Percentiles rank a stretch among this genome's conserved stretches.
Conservation (phyloP, 1,140 invertebrate genomes). For the Bradysia coprophila region DNA sequence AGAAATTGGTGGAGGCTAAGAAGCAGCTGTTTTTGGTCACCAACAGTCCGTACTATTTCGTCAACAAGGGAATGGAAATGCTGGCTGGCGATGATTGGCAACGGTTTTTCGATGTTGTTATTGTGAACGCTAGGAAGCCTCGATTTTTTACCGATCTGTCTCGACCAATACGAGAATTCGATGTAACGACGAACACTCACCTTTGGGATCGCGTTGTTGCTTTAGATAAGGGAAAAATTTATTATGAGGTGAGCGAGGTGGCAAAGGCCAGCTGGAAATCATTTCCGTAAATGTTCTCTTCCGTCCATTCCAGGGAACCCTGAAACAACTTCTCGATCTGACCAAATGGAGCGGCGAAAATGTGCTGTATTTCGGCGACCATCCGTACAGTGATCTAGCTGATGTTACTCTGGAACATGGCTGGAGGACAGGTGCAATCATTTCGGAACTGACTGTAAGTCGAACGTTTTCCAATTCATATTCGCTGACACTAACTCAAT, state of each 20-base stretch:
- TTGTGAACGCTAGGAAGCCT: constrained; percentile 89
- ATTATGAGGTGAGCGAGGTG: constrained; percentile 66
- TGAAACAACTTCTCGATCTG: constrained; percentile 74
- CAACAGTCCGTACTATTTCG: constrained; percentile 91
- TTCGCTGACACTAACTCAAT: no score
- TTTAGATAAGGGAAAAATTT: constrained; percentile 75
- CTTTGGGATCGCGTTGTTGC: constrained; percentile 81
- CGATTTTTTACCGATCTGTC: constrained; percentile 87
- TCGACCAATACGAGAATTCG: constrained; percentile 76
- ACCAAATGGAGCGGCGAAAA: constrained; percentile 85
- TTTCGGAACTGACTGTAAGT: constrained; percentile 70
- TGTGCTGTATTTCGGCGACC: constrained; percentile 94
- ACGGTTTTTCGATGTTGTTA: constrained; percentile 83
- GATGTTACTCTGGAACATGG: constrained; percentile 91
- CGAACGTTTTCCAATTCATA: no score
- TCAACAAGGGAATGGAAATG: constrained; percentile 86
- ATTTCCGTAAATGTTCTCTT: no score
- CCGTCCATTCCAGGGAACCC: constrained; percentile 69
- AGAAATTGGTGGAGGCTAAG: constrained; percentile 45
- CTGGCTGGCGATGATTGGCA: constrained; percentile 80
- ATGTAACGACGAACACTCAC: constrained; percentile 57
- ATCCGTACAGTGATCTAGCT: constrained; percentile 92
- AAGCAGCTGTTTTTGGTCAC: constrained; percentile 94
- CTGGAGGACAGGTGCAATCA: constrained; percentile 96
- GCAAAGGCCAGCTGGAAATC: no score